These are phyloP conservation scores for Poeciliopsis turneri DNA, from an alignment of 2,797 vertebrate genomes.

Conservation along the genomic window DNA sequence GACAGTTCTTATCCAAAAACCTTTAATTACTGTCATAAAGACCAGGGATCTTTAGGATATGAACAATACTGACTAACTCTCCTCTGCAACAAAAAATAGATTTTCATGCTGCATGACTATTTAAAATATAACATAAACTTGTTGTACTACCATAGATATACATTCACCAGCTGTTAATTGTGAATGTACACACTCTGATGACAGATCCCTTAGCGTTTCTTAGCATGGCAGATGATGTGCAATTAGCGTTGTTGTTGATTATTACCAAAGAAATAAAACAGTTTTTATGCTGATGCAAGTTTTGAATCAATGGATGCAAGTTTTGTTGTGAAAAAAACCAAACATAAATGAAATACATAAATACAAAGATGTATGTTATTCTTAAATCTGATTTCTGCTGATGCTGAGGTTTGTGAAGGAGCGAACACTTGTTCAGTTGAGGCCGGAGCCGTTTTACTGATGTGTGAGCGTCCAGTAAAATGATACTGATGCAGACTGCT, in stretches of 20 bases:
- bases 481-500: conserved; percentile 24
- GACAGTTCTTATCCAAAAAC: neutral
- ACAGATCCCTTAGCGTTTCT: neutral
- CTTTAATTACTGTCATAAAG: neutral
- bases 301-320: neutral
- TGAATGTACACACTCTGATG: neutral
- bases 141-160: neutral
- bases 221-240: neutral
- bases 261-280: neutral
- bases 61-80: neutral
- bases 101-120: neutral
- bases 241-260: neutral
- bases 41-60: neutral
- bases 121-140: neutral
- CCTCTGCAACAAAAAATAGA: neutral
- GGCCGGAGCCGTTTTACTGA: conserved; percentile 7
- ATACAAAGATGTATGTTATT: neutral
- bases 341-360: conserved; percentile 2
- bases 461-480: conserved; percentile 27
- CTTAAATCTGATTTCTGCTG: neutral
- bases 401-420: neutral
- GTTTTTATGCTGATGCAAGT: neutral
- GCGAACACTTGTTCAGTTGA: conserved; percentile 9
- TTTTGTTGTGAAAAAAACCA: neutral
- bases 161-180: neutral